Conservation (phyloP, 2,888 invertebrate genomes). For the Pterobdella sp. region DNA sequence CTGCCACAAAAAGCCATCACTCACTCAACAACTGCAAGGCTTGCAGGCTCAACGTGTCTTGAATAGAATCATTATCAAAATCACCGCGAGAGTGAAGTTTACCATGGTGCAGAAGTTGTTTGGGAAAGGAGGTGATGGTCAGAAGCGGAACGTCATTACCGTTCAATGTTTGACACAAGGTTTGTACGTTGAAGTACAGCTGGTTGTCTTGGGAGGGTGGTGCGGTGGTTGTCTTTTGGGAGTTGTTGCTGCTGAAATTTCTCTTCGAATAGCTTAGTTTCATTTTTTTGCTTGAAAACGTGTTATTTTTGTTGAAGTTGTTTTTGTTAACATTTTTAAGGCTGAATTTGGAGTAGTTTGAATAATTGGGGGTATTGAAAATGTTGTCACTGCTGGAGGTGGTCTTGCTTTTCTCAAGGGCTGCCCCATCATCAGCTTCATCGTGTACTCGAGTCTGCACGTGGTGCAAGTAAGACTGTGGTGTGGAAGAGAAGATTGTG, state of each 20-base stretch:
- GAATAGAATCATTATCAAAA: too few relatives aligned
- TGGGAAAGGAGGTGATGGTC: conserved; percentile 60
- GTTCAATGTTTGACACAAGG: conserved; percentile 64
- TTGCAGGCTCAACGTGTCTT: too few relatives aligned
- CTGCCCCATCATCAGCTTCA: neutral
- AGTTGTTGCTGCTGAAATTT: too few relatives aligned
- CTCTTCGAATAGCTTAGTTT: too few relatives aligned
- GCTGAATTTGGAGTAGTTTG: neutral
- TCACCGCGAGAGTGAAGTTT: too few relatives aligned
- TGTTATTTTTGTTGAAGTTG: neutral
- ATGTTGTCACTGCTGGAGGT: neutral
- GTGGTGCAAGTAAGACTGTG: conserved; percentile 60
- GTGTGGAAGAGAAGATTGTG: neutral
- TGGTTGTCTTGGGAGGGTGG: too few relatives aligned
- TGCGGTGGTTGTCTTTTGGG: conserved; percentile 43
- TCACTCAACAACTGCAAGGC: too few relatives aligned
- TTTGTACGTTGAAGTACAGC: conserved; percentile 62
- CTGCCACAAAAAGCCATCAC: too few relatives aligned
- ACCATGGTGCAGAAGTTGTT: conserved; percentile 38
- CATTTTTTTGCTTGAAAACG: neutral
- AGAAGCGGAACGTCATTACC: conserved; percentile 68
- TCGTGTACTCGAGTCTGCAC: conserved; percentile 52
- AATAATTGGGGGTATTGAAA: neutral
- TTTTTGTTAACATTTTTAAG: neutral
- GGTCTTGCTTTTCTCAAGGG: neutral